These are phyloP conservation scores for Gerris lacustris DNA, from an alignment of 2,888 invertebrate species.

Conservation along the genomic window DNA sequence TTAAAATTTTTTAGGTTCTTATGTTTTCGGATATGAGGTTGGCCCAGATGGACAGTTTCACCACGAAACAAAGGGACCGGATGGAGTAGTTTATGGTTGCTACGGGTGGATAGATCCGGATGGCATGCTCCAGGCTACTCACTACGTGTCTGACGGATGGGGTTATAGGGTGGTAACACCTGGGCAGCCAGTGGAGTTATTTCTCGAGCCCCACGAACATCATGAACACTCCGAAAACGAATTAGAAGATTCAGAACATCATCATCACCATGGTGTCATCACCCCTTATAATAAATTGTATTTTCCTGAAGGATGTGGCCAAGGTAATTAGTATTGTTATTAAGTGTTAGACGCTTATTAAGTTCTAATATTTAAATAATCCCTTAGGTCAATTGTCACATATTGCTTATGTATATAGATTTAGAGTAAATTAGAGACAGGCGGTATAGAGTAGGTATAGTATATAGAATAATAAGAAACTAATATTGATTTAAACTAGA, in stretches of 20 bases:
- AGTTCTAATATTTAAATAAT: too few relatives aligned
- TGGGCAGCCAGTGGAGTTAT: conserved; percentile 54
- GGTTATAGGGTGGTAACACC: conserved; percentile 63
- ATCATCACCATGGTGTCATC: conserved; percentile 43
- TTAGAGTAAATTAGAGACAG: too few relatives aligned
- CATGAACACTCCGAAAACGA: conserved; percentile 30
- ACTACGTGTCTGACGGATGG: conserved; percentile 65
- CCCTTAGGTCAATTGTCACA: too few relatives aligned
- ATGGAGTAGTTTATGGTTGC: conserved; percentile 67
- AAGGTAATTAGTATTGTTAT: not conserved
- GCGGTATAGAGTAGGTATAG: too few relatives aligned
- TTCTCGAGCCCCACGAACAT: conserved; percentile 40
- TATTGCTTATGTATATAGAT: too few relatives aligned
- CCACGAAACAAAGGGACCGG: conserved; percentile 61
- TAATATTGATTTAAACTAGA: too few relatives aligned
- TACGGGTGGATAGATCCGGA: conserved; percentile 64
- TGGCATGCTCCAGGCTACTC: conserved; percentile 52
- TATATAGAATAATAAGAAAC: too few relatives aligned
- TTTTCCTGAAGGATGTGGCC: conserved; percentile 58
- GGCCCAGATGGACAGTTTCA: conserved; percentile 65
- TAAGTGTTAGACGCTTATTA: too few relatives aligned
- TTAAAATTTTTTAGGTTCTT: conserved; percentile 44
- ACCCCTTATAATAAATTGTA: conserved; percentile 55
- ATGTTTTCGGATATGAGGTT: conserved; percentile 66
- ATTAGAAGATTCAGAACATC: conserved; percentile 31